These are phyloP conservation scores for Cepphus grylle DNA, from an alignment of 2,113 vertebrate species.

Conservation along the genomic window DNA sequence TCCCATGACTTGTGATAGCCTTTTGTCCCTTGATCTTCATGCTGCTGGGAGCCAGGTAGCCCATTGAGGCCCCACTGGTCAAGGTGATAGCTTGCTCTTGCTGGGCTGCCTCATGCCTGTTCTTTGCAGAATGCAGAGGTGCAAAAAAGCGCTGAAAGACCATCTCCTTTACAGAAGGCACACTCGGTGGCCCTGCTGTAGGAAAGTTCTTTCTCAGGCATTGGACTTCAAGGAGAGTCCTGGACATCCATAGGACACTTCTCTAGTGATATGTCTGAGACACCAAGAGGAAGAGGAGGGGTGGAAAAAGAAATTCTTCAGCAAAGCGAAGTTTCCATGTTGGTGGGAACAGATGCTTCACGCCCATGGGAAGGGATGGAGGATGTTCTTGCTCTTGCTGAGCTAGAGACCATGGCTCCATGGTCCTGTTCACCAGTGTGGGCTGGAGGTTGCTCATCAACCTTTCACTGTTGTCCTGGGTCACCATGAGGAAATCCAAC, in stretches of 20 bases:
- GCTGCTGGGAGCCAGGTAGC: not conserved
- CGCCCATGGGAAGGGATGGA: not conserved
- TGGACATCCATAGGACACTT: not conserved
- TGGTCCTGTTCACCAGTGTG: fast-evolving
- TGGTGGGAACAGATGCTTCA: not conserved
- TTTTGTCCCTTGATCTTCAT: not conserved
- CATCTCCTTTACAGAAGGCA: not conserved
- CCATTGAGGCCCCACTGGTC: not conserved
- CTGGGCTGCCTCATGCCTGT: not conserved
- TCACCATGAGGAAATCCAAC: not conserved
- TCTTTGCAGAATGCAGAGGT: not conserved
- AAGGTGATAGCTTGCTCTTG: not conserved
- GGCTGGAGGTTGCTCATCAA: not conserved
- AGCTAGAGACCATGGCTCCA: not conserved
- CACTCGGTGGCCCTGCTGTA: not conserved
- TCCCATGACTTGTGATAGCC: not conserved
- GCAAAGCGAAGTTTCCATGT: not conserved
- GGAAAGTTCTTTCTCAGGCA: not conserved
- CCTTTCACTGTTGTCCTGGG: not conserved
- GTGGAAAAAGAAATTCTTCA: not conserved
- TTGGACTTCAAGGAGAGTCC: not conserved
- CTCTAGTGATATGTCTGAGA: not conserved
- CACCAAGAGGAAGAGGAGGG: not conserved
- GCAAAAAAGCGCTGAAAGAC: not conserved
- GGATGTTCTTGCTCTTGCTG: not conserved